phyloP scores from a whole-genome alignment of 2,888 invertebrate genomes.

The Oligia fasciuncula region DNA sequence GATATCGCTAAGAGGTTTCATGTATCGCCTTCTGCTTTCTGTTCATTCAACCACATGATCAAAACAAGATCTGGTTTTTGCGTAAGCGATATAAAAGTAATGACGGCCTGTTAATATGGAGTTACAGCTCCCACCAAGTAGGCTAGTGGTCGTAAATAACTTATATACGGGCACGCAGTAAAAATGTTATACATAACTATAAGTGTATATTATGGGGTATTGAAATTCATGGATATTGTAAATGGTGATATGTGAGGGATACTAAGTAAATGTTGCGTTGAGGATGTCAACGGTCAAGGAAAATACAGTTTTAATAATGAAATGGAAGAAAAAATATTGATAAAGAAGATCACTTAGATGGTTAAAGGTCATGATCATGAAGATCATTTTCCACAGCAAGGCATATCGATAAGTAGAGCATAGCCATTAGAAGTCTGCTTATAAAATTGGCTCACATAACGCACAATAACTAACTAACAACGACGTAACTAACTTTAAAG shows the following conservation, averaged over 20 bases:
- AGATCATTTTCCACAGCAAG: background rate
- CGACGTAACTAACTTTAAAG: no score
- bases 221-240: slow-evolving; percentile 34
- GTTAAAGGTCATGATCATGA: background rate
- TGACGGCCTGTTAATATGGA: slow-evolving; percentile 37
- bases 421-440: background rate
- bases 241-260: slow-evolving; percentile 15
- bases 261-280: background rate
- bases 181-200: slow-evolving; percentile 38
- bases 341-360: background rate
- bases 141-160: slow-evolving; percentile 52
- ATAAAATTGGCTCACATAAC: background rate
- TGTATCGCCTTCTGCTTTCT: slow-evolving; percentile 36
- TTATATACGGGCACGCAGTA: slow-evolving; percentile 42
- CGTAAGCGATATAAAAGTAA: slow-evolving; percentile 35
- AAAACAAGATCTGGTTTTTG: slow-evolving; percentile 50
- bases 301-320: background rate
- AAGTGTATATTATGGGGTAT: slow-evolving; percentile 39
- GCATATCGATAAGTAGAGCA: background rate
- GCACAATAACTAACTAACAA: no score
- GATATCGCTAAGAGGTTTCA: slow-evolving; percentile 22
- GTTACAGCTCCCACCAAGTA: slow-evolving; percentile 40
- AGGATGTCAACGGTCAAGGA: background rate
- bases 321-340: background rate
- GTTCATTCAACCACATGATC: slow-evolving; percentile 34